Base-by-base conservation (phyloP, 2,113 vertebrate species). In the Actenoides hombroni region DNA sequence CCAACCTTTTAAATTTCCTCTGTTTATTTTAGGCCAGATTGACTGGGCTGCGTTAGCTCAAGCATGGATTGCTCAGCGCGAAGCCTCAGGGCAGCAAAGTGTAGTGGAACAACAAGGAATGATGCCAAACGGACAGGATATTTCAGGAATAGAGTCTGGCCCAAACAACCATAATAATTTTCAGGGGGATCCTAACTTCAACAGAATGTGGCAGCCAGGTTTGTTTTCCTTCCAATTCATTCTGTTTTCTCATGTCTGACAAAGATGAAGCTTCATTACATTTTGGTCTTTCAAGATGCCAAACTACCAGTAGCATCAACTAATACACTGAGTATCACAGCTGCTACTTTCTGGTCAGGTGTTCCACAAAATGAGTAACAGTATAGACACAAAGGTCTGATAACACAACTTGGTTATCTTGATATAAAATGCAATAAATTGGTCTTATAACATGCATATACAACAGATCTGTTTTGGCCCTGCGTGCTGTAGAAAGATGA, bases 31-130 rank as follows among this genome's bases (percentile, higher is more conserved):
- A 99, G 99, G 99, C 97, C 99, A 99, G 96, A 99, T 99, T 95
- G 99, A 99, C 97, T 99, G 99, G 99, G 99, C 99, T 74, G 99
- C 99, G 42, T 98, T 99, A 97, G 99, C 99, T 85, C 99, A 99
- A 97, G 99, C 99, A 95, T 99, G 99, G 99, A 99, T 99, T 96
- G 99, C 99, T 70, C 99, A 99, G 77, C 99, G 99, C 94, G 99
- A 99, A 97, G 99, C 99, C 16, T 99, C 98, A 17, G 99, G 99
- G 88, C 97, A 98, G 15, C 98, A 98, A 81, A 95, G 83, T 77
- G 94, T 98, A 53, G 98, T 98, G 78, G 99, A 99, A 77, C 99
- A 98, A 59, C 98, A 96, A 64, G 98, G 86, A 87, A 97, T 99
- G 84, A 99, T 99, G 96, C 98, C 99, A 78, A 99, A 99, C 18